A percentile compares a stretch with the other conserved stretches of the same genome.
These are phyloP conservation scores for Octopus bimaculoides DNA, from an alignment of 1,140 invertebrate species.

Conservation along the genomic window DNA sequence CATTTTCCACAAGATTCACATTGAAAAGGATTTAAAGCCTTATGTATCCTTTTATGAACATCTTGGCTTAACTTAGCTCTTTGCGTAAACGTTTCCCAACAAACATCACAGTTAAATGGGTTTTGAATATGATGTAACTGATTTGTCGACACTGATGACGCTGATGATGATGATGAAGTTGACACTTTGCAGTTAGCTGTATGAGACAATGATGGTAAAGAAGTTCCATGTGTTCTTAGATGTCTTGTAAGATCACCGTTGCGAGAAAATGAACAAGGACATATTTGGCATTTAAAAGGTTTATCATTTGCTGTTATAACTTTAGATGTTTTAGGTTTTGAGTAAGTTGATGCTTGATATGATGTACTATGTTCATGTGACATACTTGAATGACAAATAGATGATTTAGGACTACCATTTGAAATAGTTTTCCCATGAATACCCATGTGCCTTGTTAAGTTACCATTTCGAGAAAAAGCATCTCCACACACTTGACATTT, in stretches of 20 bases:
- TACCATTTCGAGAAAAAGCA: neutral
- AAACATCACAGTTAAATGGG: slow-evolving; percentile 30
- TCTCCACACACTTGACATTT: slow-evolving; percentile 17
- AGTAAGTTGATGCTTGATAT: no score
- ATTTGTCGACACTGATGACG: neutral
- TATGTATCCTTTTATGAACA: slow-evolving; percentile 47
- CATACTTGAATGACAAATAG: no score
- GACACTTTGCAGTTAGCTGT: neutral
- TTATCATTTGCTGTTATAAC: slow-evolving; percentile 2
- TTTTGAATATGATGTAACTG: neutral
- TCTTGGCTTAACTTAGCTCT: slow-evolving; percentile 39
- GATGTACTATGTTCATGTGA: no score
- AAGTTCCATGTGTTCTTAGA: slow-evolving; percentile 13
- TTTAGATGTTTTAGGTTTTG: no score
- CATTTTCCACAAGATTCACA: slow-evolving; percentile 53
- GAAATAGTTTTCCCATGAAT: slow-evolving; percentile 12
- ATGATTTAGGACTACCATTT: no score
- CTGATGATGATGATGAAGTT: neutral
- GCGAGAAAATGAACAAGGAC: slow-evolving; percentile 15
- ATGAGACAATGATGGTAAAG: neutral
- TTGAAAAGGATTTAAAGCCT: slow-evolving; percentile 54
- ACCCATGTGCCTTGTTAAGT: slow-evolving; percentile 8
- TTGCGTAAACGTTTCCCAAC: slow-evolving; percentile 50
- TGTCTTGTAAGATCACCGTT: slow-evolving; percentile 11
- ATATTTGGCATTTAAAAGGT: slow-evolving; percentile 19